A percentile compares a stretch with the other conserved stretches of the same genome.
These are phyloP conservation scores for Rhabdornis inornatus DNA, from an alignment of 2,113 vertebrate species.

Conservation along the genomic window DNA sequence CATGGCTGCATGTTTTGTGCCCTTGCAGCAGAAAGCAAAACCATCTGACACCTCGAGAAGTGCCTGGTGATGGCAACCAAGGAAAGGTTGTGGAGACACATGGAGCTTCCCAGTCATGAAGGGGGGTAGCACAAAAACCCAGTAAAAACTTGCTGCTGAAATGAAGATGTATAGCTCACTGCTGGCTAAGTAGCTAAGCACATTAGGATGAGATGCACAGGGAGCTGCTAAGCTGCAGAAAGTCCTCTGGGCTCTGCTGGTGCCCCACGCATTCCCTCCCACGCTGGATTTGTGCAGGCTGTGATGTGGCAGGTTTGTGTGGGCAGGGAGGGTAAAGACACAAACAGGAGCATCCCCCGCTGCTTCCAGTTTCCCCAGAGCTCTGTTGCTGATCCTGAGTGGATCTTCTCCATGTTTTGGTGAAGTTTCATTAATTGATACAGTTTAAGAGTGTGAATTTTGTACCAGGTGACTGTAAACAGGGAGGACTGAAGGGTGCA, in stretches of 20 bases:
- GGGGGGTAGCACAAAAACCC: not conserved
- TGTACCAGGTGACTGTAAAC: not conserved
- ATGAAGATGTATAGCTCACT: not conserved
- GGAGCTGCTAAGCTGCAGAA: not conserved
- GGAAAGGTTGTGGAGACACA: not conserved
- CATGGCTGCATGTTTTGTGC: fast-evolving
- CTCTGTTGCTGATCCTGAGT: fast-evolving
- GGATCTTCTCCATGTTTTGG: not conserved
- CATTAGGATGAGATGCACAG: not conserved
- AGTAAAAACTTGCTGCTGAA: not conserved
- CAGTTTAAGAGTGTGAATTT: not conserved
- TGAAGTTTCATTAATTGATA: not conserved
- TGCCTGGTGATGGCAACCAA: fast-evolving
- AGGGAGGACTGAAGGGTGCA: not conserved
- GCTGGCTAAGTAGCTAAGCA: not conserved
- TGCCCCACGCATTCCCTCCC: not conserved
- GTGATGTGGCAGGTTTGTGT: not conserved
- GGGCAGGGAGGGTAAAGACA: not conserved
- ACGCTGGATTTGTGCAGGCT: fast-evolving
- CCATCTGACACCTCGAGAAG: not conserved
- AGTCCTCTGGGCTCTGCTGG: not conserved
- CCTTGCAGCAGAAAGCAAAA: not conserved
- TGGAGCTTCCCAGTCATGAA: fast-evolving
- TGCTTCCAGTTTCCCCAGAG: not conserved
- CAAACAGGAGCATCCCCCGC: not conserved